Base-by-base conservation (phyloP, 2,888 invertebrate species). In the Amorpha juglandis region DNA sequence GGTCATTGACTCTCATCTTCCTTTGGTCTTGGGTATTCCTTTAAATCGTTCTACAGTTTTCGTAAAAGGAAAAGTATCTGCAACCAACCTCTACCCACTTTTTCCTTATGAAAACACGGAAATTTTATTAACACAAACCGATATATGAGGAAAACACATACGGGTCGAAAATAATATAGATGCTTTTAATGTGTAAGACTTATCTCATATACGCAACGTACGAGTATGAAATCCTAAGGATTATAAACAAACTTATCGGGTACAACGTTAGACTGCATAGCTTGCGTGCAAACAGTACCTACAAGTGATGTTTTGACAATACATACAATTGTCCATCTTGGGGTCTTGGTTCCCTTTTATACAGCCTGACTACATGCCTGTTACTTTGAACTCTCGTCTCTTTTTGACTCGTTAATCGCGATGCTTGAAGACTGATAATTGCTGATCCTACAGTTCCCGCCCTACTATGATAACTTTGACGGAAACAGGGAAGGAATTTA, bases 391-490 rank as follows among this genome's bases (percentile, higher is more conserved):
- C 71, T 75, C 70, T 50, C 72, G 63, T 65, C 63, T 68, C 71
- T 73, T 74, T 69, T 67, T 64, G 51, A 71, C 33, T 63, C 69
- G 76, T 79, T 82, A 79, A 79, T 79, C 79, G 78, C 51, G 52
- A 58, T 64, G 77, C 73, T 71, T 72, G 70, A 73, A 74, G 70
- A 71, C 75, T 69, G 78, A 81, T 83, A 83, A 83, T 83, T 80
- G 79, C 76, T 73, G 78, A 80, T 79, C 75, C 73, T 71, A 76
- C 75, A 67, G 53, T 48, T 71, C 75, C 67, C 70, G 66, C 68
- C 62, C 27, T 48, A 63, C 58, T 63, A 69, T 68, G 51, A 35
- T 58, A 58, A 35, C 64, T 58, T 64, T 38, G 12, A 65, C 19
- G 38, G 42, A 65, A 65, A 65, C 35, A 19, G 45, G 55, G 47